Base-by-base conservation (phyloP, 2,797 vertebrate genomes). In the Cyclopterus lumpus region DNA sequence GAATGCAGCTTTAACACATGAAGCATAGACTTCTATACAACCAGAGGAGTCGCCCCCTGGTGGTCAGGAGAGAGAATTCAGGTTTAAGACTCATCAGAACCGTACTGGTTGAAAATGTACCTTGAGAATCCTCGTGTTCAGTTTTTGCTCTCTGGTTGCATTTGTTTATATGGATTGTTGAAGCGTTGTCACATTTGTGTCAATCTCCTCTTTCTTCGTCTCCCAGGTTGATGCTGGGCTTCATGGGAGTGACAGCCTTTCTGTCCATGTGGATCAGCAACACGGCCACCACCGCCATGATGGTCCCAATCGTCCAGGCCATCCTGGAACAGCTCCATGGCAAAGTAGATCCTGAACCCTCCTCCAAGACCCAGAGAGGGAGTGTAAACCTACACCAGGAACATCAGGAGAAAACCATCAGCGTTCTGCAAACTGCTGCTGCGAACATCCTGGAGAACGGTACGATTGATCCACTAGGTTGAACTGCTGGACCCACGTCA, bases 231-330 rank as follows among this genome's bases (percentile, higher is more conserved):
- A 99, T 99, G 98, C 79, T 99, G 84, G 97, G 97, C 4, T 98
- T 99, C 82, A 99, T 99, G 98, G n/a, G 91, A 0, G 95, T 96
- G 80, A 99, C 98, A 0, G 97, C 98, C 42, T 99, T 99, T 89
- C 93, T 99, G 57, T 99, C 98, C 77, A 99, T 99, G 98, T 99
- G 98, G 98, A 98, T 99, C 93, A 99, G 97, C 92, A 99, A 99
- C 91, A 99, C 97, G 0, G 97, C 98, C 77, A 96, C 97, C 67
- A 98, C 97, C 0, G 97, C 98, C 86, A 99, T 99, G 98, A 99
- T 99, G 97, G 94, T 98, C 40, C 97, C 97, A 63, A 99, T 99
- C 0, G 96, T 97, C 59, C 96, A 98, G 88, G 98, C 97, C 0
- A 93, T 99, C 28, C 88, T 99, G 62, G 88, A 96, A 18, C 96